Evolutionary conservation across 2,888 invertebrate genomes (phyloP).

Genomic region (Agrypnus murinus): DNA sequence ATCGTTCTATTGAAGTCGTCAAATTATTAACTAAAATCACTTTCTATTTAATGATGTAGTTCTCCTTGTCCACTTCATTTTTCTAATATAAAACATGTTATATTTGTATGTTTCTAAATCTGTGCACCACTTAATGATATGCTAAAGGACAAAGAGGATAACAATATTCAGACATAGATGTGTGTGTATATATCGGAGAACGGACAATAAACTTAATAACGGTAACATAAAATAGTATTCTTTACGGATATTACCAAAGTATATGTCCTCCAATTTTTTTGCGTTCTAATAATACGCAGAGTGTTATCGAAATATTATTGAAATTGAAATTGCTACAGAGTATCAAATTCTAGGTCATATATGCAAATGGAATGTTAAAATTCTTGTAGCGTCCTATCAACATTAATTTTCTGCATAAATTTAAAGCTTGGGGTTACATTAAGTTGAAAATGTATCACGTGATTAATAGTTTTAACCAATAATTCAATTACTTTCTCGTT

Average conservation of each 20-base stretch:
- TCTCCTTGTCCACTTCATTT: conserved; percentile 28
- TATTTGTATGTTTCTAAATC: neutral
- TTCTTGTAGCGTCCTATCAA: conserved; percentile 4
- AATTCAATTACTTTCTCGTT: too few relatives aligned
- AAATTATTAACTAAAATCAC: conserved; percentile 22
- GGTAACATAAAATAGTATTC: too few relatives aligned
- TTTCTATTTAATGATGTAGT: conserved; percentile 38
- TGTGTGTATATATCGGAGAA: too few relatives aligned
- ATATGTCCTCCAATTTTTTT: too few relatives aligned
- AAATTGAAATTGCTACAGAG: conserved; percentile 4
- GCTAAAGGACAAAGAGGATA: neutral
- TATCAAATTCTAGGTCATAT: conserved; percentile 14
- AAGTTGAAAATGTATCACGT: too few relatives aligned
- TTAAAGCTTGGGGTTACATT: too few relatives aligned
- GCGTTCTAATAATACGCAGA: too few relatives aligned
- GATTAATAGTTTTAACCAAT: too few relatives aligned
- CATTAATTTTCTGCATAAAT: too few relatives aligned
- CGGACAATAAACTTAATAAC: too few relatives aligned
- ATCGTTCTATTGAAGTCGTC: conserved; percentile 15
- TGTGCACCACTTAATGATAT: too few relatives aligned
- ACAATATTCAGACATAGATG: too few relatives aligned
- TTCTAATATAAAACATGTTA: conserved; percentile 10
- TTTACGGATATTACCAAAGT: conserved; percentile 5
- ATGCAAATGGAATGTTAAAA: conserved; percentile 17
- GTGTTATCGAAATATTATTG: neutral